Conservation (phyloP, 1,140 invertebrate species). For the Dufourea novaeangliae region DNA sequence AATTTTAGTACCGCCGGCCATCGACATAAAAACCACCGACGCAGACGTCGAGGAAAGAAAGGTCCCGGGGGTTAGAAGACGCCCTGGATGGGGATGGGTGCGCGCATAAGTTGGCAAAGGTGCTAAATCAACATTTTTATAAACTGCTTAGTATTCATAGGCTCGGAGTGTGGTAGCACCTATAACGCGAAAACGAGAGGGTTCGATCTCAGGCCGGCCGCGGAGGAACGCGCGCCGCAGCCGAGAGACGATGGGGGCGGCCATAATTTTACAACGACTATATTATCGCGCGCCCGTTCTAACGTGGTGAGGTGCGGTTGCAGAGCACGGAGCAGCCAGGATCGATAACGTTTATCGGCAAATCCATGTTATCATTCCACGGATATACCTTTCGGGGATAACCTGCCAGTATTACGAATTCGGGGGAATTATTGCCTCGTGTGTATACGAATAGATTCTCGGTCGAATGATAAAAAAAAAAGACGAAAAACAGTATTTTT, state of each 20-base stretch:
- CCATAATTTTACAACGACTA: slow-evolving; percentile 72
- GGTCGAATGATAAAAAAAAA: not conserved
- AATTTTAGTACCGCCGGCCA: not conserved
- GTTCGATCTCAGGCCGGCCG: slow-evolving; percentile 61
- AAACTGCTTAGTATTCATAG: slow-evolving; percentile 81
- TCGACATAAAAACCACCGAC: slow-evolving; percentile 34
- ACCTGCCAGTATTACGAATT: slow-evolving; percentile 1
- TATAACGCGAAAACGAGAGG: slow-evolving; percentile 67
- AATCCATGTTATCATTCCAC: slow-evolving; percentile 48
- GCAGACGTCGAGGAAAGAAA: slow-evolving; percentile 13
- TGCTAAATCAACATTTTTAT: slow-evolving; percentile 81
- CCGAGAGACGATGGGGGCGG: slow-evolving; percentile 51
- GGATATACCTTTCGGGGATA: slow-evolving; percentile 30
- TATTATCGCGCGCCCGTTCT: slow-evolving; percentile 64
- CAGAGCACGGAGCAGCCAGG: slow-evolving; percentile 6
- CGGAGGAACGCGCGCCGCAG: slow-evolving; percentile 24
- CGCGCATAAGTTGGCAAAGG: slow-evolving; percentile 66
- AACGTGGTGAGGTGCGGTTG: slow-evolving; percentile 28
- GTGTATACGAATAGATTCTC: slow-evolving; percentile 1
- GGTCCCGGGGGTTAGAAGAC: slow-evolving; percentile 27
- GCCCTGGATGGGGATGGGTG: slow-evolving; percentile 43
- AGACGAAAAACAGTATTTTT: no score
- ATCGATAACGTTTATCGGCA: slow-evolving; percentile 47
- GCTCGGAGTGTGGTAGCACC: slow-evolving; percentile 66
- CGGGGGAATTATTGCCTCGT: not conserved